Percentiles rank a stretch among this genome's conserved stretches.
Conservation (phyloP, 2,797 vertebrate genomes). For the Esox lucius region DNA sequence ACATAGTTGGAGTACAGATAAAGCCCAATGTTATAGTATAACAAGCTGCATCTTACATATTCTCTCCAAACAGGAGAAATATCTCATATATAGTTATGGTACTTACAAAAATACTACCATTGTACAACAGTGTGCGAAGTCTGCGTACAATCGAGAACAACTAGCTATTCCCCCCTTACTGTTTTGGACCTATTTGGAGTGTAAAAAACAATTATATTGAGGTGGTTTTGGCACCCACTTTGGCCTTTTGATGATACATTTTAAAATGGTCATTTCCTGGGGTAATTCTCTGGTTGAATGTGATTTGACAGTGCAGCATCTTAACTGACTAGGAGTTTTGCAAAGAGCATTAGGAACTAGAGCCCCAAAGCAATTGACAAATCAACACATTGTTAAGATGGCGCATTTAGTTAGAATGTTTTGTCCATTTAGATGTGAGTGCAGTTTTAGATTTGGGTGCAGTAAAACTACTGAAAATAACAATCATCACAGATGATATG, state of each 20-base stretch:
- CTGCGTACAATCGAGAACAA: constrained; percentile 23
- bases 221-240: constrained; percentile 57
- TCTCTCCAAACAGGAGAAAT: constrained; percentile 17
- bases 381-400: constrained; percentile 22
- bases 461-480: neutral
- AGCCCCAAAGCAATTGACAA: constrained; percentile 1
- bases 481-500: neutral
- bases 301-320: constrained; percentile 2
- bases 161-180: neutral
- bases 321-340: constrained; percentile 8
- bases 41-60: constrained; percentile 32
- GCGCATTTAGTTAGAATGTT: constrained; percentile 12
- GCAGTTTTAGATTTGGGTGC: constrained; percentile 10
- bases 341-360: constrained; percentile 17
- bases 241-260: constrained; percentile 27
- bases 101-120: constrained; percentile 22
- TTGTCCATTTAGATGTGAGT: constrained; percentile 12
- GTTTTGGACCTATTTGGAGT: neutral
- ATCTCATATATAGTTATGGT: constrained; percentile 15
- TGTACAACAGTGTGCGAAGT: constrained; percentile 30
- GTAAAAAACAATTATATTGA: constrained; percentile 9
- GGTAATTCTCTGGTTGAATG: constrained; percentile 1
- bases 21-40: constrained; percentile 43
- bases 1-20: constrained; percentile 17
- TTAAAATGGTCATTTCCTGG: neutral